phyloP scores from a whole-genome alignment of 2,113 vertebrate genomes.

The Cynoglossus semilaevis region DNA sequence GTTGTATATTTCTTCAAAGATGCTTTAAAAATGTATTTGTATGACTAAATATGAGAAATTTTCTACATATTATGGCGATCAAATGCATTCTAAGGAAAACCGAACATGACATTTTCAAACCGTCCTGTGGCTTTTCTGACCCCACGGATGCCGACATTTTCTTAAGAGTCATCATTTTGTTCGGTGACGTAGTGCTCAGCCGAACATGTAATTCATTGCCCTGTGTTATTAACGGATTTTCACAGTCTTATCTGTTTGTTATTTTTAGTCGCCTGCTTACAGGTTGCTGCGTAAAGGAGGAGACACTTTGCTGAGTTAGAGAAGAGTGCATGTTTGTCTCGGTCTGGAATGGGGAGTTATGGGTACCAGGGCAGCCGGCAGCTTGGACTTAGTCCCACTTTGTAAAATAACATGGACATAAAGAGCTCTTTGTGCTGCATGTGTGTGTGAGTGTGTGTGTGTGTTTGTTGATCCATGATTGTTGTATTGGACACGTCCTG shows the following conservation, averaged over 20 bases:
- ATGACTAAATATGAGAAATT: no score
- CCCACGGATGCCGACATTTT: no score
- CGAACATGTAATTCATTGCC: background rate
- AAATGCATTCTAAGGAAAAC: no score
- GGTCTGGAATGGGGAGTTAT: slow-evolving; percentile 23
- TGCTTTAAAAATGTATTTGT: no score
- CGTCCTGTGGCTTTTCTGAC: no score
- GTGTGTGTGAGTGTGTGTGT: slow-evolving; percentile 35
- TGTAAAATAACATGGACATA: slow-evolving; percentile 68
- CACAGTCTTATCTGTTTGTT: slow-evolving; percentile 2
- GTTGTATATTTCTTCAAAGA: no score
- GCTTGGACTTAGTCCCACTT: slow-evolving; percentile 58
- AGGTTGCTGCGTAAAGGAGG: slow-evolving; percentile 11
- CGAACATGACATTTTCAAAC: no score
- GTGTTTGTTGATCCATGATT: slow-evolving; percentile 33
- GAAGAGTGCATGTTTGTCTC: slow-evolving; percentile 14
- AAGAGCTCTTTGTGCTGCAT: slow-evolving; percentile 73
- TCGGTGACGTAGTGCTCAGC: no score
- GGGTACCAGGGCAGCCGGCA: slow-evolving; percentile 47
- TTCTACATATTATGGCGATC: no score
- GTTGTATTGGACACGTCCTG: slow-evolving; percentile 62
- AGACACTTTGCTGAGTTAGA: slow-evolving; percentile 8
- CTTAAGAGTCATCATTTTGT: background rate
- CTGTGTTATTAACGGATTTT: slow-evolving; percentile 1
- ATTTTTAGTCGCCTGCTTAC: background rate